Evolutionary conservation across 2,797 vertebrate species (phyloP), one percentile per base, ranked within the genome.

Genomic region (Anomalospiza imberbis): DNA sequence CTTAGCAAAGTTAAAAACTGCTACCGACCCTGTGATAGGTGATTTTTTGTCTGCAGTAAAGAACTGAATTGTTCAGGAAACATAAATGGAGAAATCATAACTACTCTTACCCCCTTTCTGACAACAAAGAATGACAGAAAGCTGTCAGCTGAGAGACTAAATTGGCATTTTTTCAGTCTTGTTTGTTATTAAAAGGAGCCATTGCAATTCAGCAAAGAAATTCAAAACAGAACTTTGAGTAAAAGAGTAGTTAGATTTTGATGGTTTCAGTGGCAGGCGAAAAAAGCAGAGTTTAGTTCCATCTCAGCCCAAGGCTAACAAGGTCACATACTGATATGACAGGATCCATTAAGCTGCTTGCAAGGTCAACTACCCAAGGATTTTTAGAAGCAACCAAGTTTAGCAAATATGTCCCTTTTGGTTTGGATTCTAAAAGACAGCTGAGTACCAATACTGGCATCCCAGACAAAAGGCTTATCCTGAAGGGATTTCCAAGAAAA

Each of bases 301-400:
- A 68, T 34, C 42, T 90, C 7, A 10, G 75, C 15, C 54, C 44
- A 71, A 80, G 21, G 55, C 8, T 50, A 48, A 60, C 61, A 74
- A n/a, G 19, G 45, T 74, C 38, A 74, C 20, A 62, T 28, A 53
- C 51, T n/a, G 54, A 25, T 58, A 55, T 5, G 25, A 75, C 29
- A 14, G 36, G 16, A 70, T 5, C 20, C 21, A 53, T 45, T 72
- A 72, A 85, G 31, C 36, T 83, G 26, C 62, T 95, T 44, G 45
- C 20, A 72, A 74, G 54, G 54, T 57, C 34, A 79, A 40, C 24
- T 79, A 71, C 0, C 22, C 21, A 42, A 8, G 71, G 32, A 79
- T 65, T 91, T 86, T 89, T 74, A 93, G 66, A 91, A 89, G 70
- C 74, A 89, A 83, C 29, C 29, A 75, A 28, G 44, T 84, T 88